Evolutionary conservation across 2,888 invertebrate species (phyloP).

Genomic region (Ferdinandea cuprea): DNA sequence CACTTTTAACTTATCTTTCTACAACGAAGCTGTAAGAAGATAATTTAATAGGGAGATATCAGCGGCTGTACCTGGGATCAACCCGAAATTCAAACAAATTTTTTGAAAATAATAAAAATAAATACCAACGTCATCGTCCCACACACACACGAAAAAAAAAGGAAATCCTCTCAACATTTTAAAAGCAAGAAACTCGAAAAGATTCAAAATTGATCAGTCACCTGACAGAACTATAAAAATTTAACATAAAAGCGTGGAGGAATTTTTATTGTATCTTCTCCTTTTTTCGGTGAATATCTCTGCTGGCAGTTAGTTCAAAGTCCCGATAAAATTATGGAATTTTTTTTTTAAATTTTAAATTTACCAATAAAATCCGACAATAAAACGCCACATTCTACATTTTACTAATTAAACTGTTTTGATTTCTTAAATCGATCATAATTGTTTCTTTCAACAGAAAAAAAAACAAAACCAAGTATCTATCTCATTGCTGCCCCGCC

Average conservation of each 20-base stretch:
- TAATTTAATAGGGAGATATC: too few relatives aligned
- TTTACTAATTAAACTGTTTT: constrained; percentile 61
- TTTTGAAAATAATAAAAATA: too few relatives aligned
- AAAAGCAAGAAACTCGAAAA: background rate
- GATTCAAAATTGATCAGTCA: background rate
- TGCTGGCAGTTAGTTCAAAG: constrained; percentile 3
- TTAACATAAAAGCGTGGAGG: background rate
- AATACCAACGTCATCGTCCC: too few relatives aligned
- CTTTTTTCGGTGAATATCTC: background rate
- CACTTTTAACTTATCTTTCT: too few relatives aligned
- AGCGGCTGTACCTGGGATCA: too few relatives aligned
- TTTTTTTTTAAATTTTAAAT: background rate
- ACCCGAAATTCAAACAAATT: too few relatives aligned
- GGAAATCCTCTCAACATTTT: too few relatives aligned
- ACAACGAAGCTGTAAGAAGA: too few relatives aligned
- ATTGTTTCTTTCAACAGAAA: constrained; percentile 49
- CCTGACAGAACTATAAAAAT: constrained; percentile 1
- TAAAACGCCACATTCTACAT: constrained; percentile 16
- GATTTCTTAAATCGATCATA: constrained; percentile 60
- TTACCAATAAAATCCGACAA: constrained; percentile 16
- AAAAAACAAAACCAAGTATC: constrained; percentile 6
- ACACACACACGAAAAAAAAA: too few relatives aligned
- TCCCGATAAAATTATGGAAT: constrained; percentile 4
- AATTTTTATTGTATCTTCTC: background rate
- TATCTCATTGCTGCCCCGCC: background rate